Evolutionary conservation across 2,888 invertebrate genomes (phyloP).

Genomic region (Embidobia sp.): DNA sequence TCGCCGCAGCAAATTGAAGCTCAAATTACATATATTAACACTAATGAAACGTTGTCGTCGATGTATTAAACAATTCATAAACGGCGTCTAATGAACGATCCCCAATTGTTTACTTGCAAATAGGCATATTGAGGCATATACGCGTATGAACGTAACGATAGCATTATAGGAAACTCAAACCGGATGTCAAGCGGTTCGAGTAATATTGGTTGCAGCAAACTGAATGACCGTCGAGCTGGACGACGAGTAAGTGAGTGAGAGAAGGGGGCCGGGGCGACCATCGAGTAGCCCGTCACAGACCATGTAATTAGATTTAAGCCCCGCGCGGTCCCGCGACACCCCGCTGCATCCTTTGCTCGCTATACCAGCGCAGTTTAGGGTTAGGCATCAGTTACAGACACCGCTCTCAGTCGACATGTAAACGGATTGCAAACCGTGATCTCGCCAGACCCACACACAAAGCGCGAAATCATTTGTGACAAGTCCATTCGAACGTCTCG

Average conservation of each 20-base stretch:
- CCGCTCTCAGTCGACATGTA: slow-evolving; percentile 68
- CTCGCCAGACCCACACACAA: slow-evolving; percentile 56
- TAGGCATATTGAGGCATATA: slow-evolving; percentile 42
- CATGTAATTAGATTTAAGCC: slow-evolving; percentile 80
- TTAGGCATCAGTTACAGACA: slow-evolving; percentile 72
- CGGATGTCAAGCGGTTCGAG: slow-evolving; percentile 71
- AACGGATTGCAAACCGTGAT: slow-evolving; percentile 66
- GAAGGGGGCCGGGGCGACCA: slow-evolving; percentile 67
- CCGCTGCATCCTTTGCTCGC: slow-evolving; percentile 54
- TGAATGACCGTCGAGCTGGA: slow-evolving; percentile 69
- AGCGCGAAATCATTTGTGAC: slow-evolving; percentile 64
- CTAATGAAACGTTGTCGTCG: slow-evolving; percentile 33
- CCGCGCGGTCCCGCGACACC: slow-evolving; percentile 65
- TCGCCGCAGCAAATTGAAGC: background rate
- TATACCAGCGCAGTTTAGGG: slow-evolving; percentile 67
- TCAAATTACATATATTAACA: slow-evolving; percentile 41
- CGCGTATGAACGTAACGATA: slow-evolving; percentile 49
- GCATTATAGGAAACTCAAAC: slow-evolving; percentile 69
- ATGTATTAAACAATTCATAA: slow-evolving; percentile 52
- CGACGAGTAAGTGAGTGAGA: slow-evolving; percentile 53
- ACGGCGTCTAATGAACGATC: slow-evolving; percentile 39
- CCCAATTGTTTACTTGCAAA: slow-evolving; percentile 53
- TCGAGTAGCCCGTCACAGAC: slow-evolving; percentile 78
- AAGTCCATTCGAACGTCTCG: slow-evolving; percentile 51
- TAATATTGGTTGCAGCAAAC: slow-evolving; percentile 73